A percentile compares a stretch with the other conserved stretches of the same genome.
Evolutionary conservation across 2,113 vertebrate species (phyloP).

Genomic region (Climacteris rufus): DNA sequence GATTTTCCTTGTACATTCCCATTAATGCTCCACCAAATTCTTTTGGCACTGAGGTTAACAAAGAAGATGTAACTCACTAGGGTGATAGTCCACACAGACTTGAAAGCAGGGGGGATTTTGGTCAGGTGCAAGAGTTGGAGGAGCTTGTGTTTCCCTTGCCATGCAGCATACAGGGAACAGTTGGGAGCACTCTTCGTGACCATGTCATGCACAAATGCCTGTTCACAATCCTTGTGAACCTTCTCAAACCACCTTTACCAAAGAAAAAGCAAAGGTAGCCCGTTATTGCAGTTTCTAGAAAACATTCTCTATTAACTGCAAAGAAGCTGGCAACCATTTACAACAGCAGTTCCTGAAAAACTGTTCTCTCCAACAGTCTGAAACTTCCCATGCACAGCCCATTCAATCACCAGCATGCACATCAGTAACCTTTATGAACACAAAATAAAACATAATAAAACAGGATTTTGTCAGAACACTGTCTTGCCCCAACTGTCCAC

Average conservation of each 20-base stretch:
- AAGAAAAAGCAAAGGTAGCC: not conserved
- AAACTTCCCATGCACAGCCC: not conserved
- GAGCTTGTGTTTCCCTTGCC: fast-evolving
- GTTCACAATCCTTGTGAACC: not conserved
- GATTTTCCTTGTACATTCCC: not conserved
- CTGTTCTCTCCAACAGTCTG: not conserved
- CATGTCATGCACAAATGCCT: not conserved
- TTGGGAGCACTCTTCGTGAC: not conserved
- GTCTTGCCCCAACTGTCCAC: not conserved
- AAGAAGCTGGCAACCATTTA: not conserved
- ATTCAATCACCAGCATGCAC: not conserved
- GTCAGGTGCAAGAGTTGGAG: not conserved
- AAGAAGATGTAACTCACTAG: not conserved
- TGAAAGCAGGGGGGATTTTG: not conserved
- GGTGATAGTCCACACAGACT: not conserved
- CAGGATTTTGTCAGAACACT: not conserved
- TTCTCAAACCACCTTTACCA: not conserved
- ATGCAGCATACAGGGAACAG: fast-evolving
- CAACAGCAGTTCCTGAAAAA: not conserved
- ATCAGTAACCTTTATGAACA: not conserved
- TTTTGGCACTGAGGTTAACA: not conserved
- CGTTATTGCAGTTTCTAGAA: not conserved
- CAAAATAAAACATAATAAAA: not conserved
- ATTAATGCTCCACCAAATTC: not conserved
- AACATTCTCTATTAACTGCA: not conserved